phyloP scores from a whole-genome alignment of 2,797 vertebrate genomes.

The Pristis pectinata region DNA sequence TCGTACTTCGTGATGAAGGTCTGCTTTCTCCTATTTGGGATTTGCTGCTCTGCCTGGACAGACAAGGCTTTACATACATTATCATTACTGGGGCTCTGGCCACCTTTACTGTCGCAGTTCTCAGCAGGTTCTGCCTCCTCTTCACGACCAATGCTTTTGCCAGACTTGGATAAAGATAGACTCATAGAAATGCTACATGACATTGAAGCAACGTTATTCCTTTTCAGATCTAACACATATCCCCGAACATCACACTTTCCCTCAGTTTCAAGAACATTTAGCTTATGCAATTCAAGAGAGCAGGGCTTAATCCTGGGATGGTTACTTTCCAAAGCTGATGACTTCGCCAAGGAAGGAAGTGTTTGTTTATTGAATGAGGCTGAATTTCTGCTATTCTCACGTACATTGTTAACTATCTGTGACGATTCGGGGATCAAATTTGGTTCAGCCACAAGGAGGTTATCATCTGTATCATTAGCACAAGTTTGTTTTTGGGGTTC shows the following conservation, averaged over 20 bases:
- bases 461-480: not conserved
- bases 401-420: not conserved
- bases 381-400: not conserved
- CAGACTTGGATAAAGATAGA: constrained; percentile 15
- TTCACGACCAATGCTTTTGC: not conserved
- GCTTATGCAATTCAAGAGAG: constrained; percentile 34
- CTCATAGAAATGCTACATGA: constrained; percentile 37
- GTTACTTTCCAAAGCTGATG: not conserved
- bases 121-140: not conserved
- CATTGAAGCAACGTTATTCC: constrained; percentile 31
- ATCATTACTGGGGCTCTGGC: not conserved
- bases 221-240: constrained; percentile 30
- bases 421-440: not conserved
- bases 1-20: not conserved
- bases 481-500: not conserved
- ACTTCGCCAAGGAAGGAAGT: not conserved
- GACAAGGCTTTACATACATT: not conserved
- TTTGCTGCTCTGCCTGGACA: not conserved
- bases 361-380: not conserved
- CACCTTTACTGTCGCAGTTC: not conserved
- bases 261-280: constrained; percentile 32
- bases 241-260: constrained; percentile 27
- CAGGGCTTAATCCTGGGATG: constrained; percentile 28
- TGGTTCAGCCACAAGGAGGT: no score
- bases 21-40: constrained; percentile 3